These are phyloP conservation scores for human DNA, from an alignment of 2,113 vertebrate genomes.

Conservation along the genomic window GRCh38 chr6:65326001-65326500, in stretches of 20 bases:
- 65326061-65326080: background rate
- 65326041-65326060: background rate
- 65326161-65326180: background rate
- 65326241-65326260: background rate
- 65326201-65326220: background rate
- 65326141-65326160: background rate
- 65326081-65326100: background rate
- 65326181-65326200: background rate
- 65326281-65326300: background rate
- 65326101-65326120: background rate
- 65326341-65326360: background rate
- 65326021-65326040: background rate
- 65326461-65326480: background rate
- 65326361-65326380: background rate
- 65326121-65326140: background rate
- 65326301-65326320: background rate
- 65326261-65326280: background rate
- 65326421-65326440: background rate
- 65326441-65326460: background rate
- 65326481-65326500: background rate
- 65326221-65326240: background rate
- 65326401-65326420: background rate
- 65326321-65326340: background rate
- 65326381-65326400: background rate
- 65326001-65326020: background rate